phyloP scores from a whole-genome alignment of 2,888 invertebrate species.

The Byasa hedistus region DNA sequence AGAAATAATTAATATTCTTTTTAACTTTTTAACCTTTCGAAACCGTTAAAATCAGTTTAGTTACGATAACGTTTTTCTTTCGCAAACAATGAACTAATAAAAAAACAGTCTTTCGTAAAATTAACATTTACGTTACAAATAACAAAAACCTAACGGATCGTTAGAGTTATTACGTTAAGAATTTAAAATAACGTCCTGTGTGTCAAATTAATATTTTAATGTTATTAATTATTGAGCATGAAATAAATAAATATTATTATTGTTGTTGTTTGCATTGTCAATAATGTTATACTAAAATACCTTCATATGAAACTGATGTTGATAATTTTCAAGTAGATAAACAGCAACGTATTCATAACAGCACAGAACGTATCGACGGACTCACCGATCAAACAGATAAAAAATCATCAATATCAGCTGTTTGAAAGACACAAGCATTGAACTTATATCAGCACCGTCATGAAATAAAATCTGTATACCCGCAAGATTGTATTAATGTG shows the following conservation, averaged over 20 bases:
- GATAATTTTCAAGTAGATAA: background rate
- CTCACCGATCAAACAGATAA: background rate
- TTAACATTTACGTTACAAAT: background rate
- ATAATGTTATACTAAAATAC: background rate
- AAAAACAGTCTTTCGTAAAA: background rate
- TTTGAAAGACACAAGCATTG: background rate
- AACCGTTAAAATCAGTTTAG: constrained; percentile 9
- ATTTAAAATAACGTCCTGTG: background rate
- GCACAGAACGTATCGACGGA: background rate
- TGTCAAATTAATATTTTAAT: no score
- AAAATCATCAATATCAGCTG: background rate
- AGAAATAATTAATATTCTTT: background rate
- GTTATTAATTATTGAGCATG: no score
- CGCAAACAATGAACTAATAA: constrained; percentile 6
- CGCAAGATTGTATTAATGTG: background rate
- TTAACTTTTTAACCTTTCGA: background rate
- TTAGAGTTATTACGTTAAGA: background rate
- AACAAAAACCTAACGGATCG: background rate
- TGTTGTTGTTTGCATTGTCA: no score
- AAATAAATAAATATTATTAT: no score
- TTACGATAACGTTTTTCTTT: constrained; percentile 6
- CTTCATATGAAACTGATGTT: background rate
- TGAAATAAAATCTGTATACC: background rate
- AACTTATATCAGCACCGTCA: background rate
- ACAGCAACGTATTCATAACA: background rate